Evolutionary conservation across 1,140 invertebrate species (phyloP).

Genomic region (Atta cephalotes): DNA sequence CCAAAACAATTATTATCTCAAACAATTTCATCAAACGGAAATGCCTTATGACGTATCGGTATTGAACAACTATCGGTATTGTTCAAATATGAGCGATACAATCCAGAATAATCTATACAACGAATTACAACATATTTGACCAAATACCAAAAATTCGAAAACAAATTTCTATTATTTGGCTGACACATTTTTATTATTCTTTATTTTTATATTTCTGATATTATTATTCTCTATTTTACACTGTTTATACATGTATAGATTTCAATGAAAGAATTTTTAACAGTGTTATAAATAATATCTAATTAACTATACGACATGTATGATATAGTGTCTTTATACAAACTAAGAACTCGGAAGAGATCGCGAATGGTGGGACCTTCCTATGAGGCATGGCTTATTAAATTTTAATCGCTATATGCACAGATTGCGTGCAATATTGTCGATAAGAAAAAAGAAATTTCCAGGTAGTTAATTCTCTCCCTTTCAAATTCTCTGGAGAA

Average conservation of each 20-base stretch:
- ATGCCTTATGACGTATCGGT: constrained; percentile 7
- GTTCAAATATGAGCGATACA: neutral
- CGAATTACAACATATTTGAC: neutral
- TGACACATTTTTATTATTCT: neutral
- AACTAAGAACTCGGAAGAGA: neutral
- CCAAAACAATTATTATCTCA: neutral
- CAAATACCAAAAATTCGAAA: constrained; percentile 31
- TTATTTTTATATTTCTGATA: no score
- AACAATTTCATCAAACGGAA: neutral
- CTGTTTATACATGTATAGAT: neutral
- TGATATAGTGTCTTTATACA: neutral
- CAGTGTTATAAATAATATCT: neutral
- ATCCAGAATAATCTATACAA: constrained; percentile 2
- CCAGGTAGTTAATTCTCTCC: neutral
- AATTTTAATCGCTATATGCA: constrained; percentile 39
- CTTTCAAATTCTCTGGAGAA: neutral
- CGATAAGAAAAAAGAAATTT: constrained; percentile 30
- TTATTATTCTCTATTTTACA: neutral
- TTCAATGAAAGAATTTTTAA: neutral
- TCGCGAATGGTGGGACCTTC: neutral
- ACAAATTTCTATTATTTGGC: neutral
- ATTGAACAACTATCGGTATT: neutral
- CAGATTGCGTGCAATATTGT: constrained; percentile 4
- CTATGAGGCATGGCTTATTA: constrained; percentile 14
- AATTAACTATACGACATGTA: neutral